Percentiles rank a stretch among this genome's conserved stretches.
Evolutionary conservation across 2,113 vertebrate genomes (phyloP).

Genomic region (Trogon surrucura): DNA sequence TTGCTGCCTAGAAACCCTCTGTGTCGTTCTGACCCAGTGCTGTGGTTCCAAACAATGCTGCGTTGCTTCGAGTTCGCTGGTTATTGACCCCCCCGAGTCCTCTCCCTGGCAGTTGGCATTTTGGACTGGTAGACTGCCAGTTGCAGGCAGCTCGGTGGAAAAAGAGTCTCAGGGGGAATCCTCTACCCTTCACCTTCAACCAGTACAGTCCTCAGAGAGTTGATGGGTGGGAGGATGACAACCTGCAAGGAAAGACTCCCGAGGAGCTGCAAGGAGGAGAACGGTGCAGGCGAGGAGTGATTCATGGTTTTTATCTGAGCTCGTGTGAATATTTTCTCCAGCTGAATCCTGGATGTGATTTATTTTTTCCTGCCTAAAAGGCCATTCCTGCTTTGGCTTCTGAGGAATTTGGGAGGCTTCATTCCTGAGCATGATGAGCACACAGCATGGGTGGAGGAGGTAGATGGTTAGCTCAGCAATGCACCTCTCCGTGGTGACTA

Average conservation of each 20-base stretch:
- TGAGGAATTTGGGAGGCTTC: background rate
- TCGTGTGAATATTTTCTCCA: background rate
- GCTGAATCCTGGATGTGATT: background rate
- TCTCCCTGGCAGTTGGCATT: background rate
- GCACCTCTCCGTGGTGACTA: background rate
- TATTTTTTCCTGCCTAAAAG: background rate
- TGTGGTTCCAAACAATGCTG: background rate
- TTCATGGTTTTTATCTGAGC: background rate
- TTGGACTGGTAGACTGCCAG: background rate
- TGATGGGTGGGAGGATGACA: background rate
- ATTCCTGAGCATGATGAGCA: background rate
- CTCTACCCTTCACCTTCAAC: background rate
- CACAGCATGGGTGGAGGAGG: background rate
- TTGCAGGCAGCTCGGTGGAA: background rate
- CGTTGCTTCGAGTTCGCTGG: background rate
- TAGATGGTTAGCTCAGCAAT: background rate
- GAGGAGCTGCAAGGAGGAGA: background rate
- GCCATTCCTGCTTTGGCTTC: background rate
- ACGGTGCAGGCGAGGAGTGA: background rate
- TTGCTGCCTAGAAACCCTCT: background rate
- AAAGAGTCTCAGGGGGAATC: background rate
- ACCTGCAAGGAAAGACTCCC: background rate
- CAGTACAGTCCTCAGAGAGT: background rate
- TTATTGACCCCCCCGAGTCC: background rate
- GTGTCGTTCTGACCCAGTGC: conserved; percentile 39